Evolutionary conservation across 2,113 vertebrate genomes (phyloP).

Genomic region (Cochlearius cochlearius): DNA sequence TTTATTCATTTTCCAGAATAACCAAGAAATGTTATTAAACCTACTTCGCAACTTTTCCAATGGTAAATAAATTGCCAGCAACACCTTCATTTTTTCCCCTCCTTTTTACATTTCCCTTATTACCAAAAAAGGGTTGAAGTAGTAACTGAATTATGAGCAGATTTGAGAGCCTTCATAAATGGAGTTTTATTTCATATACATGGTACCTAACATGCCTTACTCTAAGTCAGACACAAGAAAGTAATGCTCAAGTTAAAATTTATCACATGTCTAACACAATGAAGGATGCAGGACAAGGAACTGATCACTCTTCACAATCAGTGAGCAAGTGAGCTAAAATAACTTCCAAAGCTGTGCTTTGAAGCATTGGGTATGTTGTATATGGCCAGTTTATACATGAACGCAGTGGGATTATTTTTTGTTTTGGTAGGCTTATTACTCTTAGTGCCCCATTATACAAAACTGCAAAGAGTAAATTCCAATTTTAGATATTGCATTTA

Average conservation of each 20-base stretch:
- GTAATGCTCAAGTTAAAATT: not conserved
- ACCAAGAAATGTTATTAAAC: not conserved
- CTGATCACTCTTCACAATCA: not conserved
- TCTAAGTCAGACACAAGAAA: not conserved
- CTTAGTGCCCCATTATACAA: not conserved
- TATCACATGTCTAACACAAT: not conserved
- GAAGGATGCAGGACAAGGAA: not conserved
- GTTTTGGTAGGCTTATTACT: not conserved
- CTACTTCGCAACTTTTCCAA: not conserved
- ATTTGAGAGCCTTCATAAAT: not conserved
- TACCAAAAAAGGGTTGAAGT: not conserved
- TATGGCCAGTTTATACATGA: not conserved
- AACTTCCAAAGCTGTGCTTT: not conserved
- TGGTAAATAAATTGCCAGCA: not conserved
- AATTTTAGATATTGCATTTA: not conserved
- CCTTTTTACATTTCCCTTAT: not conserved
- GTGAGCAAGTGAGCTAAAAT: not conserved
- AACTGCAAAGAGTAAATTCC: not conserved
- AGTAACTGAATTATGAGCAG: not conserved
- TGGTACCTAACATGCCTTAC: not conserved
- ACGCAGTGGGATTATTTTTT: not conserved
- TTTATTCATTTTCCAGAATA: not conserved
- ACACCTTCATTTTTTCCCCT: not conserved
- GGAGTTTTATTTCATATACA: not conserved
- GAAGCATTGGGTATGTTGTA: not conserved